A percentile compares a stretch with the other conserved stretches of the same genome.
Evolutionary conservation across 1,140 invertebrate species (phyloP).

Genomic region (Papilio helenus): DNA sequence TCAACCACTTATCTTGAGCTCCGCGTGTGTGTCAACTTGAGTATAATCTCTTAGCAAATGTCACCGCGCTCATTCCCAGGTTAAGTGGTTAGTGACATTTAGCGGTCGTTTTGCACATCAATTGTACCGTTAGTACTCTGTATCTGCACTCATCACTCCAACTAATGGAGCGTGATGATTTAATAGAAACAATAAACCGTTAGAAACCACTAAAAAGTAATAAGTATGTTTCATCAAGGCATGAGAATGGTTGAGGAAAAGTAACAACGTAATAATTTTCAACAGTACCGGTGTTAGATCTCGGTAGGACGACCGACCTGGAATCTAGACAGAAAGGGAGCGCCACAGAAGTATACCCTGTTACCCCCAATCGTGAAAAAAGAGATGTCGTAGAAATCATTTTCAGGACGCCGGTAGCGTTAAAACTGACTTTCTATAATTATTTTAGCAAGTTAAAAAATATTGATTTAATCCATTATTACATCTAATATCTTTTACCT

Average conservation of each 20-base stretch:
- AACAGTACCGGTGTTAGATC: too few relatives aligned
- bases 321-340: too few relatives aligned
- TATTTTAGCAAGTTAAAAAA: not conserved
- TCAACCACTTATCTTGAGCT: constrained; percentile 11
- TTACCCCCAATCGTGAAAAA: too few relatives aligned
- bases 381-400: too few relatives aligned
- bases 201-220: not conserved
- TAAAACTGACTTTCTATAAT: not conserved
- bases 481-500: not conserved
- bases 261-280: too few relatives aligned
- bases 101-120: constrained; percentile 41
- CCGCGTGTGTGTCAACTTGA: constrained; percentile 26
- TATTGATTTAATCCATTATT: too few relatives aligned
- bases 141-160: constrained; percentile 15
- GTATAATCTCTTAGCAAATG: constrained; percentile 32
- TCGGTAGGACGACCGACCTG: too few relatives aligned
- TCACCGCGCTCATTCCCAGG: constrained; percentile 40
- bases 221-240: not conserved
- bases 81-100: constrained; percentile 48
- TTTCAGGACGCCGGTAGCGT: not conserved
- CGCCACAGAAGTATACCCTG: too few relatives aligned
- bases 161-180: constrained; percentile 24
- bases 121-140: not conserved
- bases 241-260: not conserved
- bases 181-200: constrained; percentile 20